Evolutionary conservation across 92 coral and sea anemone genomes (phyloP).

Genomic region (Phenganax marumi): DNA sequence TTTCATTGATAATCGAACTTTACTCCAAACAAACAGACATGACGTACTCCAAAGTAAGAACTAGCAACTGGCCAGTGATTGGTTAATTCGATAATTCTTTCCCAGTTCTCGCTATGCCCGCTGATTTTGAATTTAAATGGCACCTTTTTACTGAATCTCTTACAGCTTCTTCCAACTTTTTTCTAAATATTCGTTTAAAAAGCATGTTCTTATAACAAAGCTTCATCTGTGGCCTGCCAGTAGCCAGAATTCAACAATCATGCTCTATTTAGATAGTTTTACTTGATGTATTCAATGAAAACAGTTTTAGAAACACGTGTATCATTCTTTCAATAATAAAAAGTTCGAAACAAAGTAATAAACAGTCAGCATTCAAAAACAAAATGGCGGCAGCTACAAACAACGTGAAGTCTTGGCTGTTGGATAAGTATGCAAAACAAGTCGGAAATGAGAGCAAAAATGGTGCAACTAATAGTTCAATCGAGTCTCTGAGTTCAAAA

Average conservation of each 20-base stretch:
- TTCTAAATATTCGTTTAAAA: too few species aligned
- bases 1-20: background rate
- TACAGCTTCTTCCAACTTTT: too few species aligned
- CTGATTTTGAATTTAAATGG: constrained; percentile 7
- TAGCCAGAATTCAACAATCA: too few species aligned
- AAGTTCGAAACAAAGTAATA: background rate
- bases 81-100: background rate
- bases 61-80: background rate
- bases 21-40: background rate
- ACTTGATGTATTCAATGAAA: background rate
- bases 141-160: too few species aligned
- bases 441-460: constrained; percentile 37
- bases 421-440: constrained; percentile 83
- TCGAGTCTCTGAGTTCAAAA: constrained; percentile 3
- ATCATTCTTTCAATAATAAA: background rate
- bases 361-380: background rate
- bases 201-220: too few species aligned
- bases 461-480: constrained; percentile 37
- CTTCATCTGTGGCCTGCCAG: too few species aligned
- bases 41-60: constrained; percentile 5
- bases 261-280: background rate
- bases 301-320: background rate
- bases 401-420: constrained; percentile 70
- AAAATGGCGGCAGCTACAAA: constrained; percentile 34
- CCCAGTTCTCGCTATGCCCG: constrained; percentile 9